These are phyloP conservation scores for Chiloscyllium plagiosum DNA, from an alignment of 2,113 vertebrate species.

Conservation along the genomic window DNA sequence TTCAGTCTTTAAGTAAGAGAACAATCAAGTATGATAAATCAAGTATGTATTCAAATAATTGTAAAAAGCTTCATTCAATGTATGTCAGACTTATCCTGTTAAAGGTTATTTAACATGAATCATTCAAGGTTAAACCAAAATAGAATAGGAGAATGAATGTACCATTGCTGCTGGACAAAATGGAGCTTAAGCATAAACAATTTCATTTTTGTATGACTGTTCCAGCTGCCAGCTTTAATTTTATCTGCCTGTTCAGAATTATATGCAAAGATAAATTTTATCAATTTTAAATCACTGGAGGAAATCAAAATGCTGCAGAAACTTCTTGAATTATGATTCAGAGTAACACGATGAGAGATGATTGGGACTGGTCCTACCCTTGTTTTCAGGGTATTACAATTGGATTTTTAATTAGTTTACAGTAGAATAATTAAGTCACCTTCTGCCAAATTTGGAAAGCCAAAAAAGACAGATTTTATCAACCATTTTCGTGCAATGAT, in stretches of 20 bases:
- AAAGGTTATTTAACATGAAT: not conserved
- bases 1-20: not conserved
- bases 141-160: not conserved
- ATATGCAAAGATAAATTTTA: not conserved
- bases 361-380: not conserved
- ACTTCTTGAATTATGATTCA: not conserved
- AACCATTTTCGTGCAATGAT: not conserved
- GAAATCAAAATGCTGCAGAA: not conserved
- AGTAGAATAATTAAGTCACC: not conserved
- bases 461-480: not conserved
- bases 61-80: not conserved
- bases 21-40: no score
- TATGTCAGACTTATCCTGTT: not conserved
- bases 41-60: not conserved
- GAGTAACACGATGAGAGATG: not conserved
- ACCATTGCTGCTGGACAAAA: not conserved
- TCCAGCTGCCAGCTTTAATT: not conserved
- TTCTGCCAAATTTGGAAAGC: not conserved
- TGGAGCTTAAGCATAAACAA: not conserved
- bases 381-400: not conserved
- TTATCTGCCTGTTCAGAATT: not conserved
- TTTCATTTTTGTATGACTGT: not conserved
- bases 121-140: not conserved
- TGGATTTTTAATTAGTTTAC: not conserved
- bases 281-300: not conserved